These are phyloP conservation scores for Pteronotus mesoamericanus DNA, from an alignment of 2,797 vertebrate species.

Conservation along the genomic window DNA sequence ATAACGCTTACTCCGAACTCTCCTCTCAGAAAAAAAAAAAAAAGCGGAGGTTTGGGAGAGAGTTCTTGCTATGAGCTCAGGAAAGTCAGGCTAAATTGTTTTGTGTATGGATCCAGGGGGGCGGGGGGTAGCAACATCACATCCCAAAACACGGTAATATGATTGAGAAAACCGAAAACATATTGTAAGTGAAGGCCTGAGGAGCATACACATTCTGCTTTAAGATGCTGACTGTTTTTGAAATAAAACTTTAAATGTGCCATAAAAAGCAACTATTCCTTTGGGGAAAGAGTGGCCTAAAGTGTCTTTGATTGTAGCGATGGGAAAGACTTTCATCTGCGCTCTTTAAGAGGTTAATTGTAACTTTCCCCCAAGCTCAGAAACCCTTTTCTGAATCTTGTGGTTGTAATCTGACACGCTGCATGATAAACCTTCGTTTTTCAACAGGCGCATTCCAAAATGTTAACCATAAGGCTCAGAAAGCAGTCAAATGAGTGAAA, in stretches of 20 bases:
- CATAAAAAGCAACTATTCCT: slow-evolving; percentile 72
- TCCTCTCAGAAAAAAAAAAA: neutral
- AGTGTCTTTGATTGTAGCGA: slow-evolving; percentile 69
- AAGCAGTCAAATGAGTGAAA: slow-evolving; percentile 57
- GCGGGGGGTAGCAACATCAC: slow-evolving; percentile 35
- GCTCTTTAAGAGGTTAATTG: slow-evolving; percentile 70
- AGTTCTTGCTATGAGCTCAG: neutral
- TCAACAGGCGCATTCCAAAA: slow-evolving; percentile 48
- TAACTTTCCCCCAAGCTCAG: slow-evolving; percentile 66
- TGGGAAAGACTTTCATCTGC: slow-evolving; percentile 68
- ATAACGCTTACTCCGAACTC: neutral
- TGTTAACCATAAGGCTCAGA: slow-evolving; percentile 43
- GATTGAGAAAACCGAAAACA: slow-evolving; percentile 74
- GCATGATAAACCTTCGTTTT: slow-evolving; percentile 60
- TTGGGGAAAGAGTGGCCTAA: slow-evolving; percentile 59
- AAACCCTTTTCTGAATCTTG: slow-evolving; percentile 57
- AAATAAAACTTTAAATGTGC: slow-evolving; percentile 73
- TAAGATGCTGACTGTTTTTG: slow-evolving; percentile 71
- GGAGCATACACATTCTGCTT: slow-evolving; percentile 50
- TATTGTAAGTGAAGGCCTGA: slow-evolving; percentile 41
- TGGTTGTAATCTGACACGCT: slow-evolving; percentile 63
- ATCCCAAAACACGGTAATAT: slow-evolving; percentile 60
- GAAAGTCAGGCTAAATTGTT: neutral
- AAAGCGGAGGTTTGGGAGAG: neutral
- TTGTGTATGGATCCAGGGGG: neutral